phyloP scores from a whole-genome alignment of 2,888 invertebrate genomes.

The Coelogynopora nodosa region DNA sequence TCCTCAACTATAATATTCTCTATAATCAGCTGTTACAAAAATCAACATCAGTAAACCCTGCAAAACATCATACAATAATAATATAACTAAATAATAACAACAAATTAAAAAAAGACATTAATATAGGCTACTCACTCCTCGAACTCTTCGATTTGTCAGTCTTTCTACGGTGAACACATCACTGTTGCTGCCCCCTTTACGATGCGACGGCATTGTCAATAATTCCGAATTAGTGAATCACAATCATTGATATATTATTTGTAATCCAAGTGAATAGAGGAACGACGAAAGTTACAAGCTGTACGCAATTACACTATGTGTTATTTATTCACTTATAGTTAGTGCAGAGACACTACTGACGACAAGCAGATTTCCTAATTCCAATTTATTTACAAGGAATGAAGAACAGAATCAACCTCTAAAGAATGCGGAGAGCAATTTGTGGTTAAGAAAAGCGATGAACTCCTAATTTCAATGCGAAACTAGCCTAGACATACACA shows the following conservation, averaged over 20 bases:
- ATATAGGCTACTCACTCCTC: neutral
- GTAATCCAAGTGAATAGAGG: neutral
- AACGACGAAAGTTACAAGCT: neutral
- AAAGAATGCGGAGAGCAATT: neutral
- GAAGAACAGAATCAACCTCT: too few species aligned
- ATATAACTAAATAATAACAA: neutral
- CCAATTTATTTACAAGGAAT: too few species aligned
- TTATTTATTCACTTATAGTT: too few species aligned
- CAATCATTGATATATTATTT: neutral
- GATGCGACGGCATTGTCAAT: neutral
- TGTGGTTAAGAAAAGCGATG: neutral
- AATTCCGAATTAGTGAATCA: neutral
- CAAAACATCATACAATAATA: neutral
- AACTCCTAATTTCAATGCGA: too few species aligned
- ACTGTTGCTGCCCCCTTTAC: neutral
- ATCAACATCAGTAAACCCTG: too few species aligned
- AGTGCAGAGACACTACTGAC: too few species aligned
- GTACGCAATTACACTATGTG: too few species aligned
- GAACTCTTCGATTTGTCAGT: neutral
- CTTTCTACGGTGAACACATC: neutral
- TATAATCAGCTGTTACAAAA: too few species aligned
- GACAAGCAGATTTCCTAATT: too few species aligned
- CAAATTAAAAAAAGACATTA: neutral
- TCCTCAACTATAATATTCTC: too few species aligned
- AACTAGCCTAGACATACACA: too few species aligned